Conservation (phyloP, 2,797 vertebrate species). For the Sebastes hubbsi region DNA sequence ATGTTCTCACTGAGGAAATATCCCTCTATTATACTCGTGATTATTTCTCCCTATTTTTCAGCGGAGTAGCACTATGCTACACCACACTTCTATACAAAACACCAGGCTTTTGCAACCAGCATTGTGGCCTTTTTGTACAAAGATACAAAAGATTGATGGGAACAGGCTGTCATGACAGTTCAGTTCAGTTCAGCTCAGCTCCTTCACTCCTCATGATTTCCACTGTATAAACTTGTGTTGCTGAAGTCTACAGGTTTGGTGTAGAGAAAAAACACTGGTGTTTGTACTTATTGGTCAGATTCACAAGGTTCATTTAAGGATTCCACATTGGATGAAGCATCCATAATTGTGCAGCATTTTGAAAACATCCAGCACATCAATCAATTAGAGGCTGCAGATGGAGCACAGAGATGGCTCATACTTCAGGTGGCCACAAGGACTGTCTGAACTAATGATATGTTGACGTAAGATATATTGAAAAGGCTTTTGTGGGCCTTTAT, state of each 20-base stretch:
- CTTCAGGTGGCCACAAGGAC: neutral
- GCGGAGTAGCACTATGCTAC: neutral
- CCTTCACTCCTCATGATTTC: slow-evolving; percentile 4
- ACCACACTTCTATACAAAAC: neutral
- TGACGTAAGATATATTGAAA: neutral
- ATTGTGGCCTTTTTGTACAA: slow-evolving; percentile 5
- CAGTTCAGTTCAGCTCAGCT: neutral
- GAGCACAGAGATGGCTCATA: neutral
- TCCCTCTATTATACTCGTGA: neutral
- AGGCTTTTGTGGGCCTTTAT: neutral
- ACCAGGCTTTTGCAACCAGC: neutral
- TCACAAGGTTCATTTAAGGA: neutral
- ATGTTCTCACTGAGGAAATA: neutral
- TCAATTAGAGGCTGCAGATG: slow-evolving; percentile 14
- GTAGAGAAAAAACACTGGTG: neutral
- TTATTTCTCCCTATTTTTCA: neutral
- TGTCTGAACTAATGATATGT: neutral
- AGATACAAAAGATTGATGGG: slow-evolving; percentile 2
- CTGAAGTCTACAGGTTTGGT: neutral
- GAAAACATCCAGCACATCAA: slow-evolving; percentile 8
- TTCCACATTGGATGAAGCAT: neutral
- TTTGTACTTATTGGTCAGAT: slow-evolving; percentile 8
- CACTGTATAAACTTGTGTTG: neutral
- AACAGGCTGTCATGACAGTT: neutral
- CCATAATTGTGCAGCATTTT: neutral